phyloP scores from a whole-genome alignment of 2,797 vertebrate genomes.

The Tapirus indicus region DNA sequence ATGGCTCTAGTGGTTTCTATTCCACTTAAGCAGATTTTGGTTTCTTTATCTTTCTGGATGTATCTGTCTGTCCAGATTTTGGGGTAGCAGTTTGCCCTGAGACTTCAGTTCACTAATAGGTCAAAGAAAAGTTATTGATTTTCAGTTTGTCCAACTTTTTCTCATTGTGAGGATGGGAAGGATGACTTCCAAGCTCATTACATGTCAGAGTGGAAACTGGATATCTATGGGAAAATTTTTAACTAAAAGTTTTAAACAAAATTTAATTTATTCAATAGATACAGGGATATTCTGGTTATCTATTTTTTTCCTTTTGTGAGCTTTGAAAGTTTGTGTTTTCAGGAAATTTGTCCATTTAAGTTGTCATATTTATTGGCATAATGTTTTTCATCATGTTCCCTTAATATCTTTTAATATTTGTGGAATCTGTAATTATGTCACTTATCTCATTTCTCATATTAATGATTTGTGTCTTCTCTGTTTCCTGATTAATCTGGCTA shows the following conservation, averaged over 20 bases:
- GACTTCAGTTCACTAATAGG: neutral
- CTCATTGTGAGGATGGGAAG: neutral
- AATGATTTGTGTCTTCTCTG: neutral
- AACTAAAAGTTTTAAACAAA: neutral
- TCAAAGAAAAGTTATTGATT: neutral
- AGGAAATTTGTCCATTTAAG: neutral
- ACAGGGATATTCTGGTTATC: neutral
- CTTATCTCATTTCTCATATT: neutral
- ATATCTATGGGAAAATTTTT: neutral
- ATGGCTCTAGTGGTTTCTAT: neutral
- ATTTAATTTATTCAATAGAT: neutral
- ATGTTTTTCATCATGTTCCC: neutral
- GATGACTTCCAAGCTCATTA: neutral
- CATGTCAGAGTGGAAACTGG: neutral
- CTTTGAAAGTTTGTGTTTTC: neutral
- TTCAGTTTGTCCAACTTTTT: neutral
- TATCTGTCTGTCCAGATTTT: neutral
- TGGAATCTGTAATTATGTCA: neutral
- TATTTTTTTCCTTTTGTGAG: neutral
- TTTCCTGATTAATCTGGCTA: neutral
- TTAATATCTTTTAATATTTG: neutral
- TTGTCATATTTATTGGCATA: neutral
- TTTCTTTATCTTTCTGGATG: neutral
- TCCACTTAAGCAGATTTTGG: neutral
- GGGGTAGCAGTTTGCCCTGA: neutral